Conservation (phyloP, 1,140 invertebrate genomes). For the Euwallacea similis region DNA sequence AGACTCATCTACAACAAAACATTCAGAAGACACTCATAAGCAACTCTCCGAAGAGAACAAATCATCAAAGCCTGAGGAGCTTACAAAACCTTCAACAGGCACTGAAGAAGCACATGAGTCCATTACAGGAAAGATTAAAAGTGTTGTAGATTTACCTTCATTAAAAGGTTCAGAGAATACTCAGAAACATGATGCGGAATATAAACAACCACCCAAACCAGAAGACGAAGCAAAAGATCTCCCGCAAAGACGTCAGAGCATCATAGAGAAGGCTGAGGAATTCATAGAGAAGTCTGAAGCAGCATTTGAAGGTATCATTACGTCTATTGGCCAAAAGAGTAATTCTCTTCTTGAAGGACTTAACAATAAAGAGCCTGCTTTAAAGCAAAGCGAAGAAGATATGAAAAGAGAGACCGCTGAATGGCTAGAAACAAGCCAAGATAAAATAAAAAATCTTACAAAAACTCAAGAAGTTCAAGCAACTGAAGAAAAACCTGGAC, state of each 20-base stretch:
- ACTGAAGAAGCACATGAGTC: neutral
- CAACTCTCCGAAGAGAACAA: neutral
- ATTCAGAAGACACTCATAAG: neutral
- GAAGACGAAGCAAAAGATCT: neutral
- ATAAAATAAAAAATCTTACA: neutral
- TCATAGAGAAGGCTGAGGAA: slow-evolving; percentile 12
- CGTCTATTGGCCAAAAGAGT: neutral
- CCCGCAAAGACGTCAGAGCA: neutral
- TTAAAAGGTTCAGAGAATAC: too few relatives aligned
- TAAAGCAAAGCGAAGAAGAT: neutral
- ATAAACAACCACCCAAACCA: neutral
- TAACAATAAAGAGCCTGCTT: neutral
- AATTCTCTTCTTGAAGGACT: neutral
- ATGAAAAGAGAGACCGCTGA: neutral
- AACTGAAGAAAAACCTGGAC: neutral
- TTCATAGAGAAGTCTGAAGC: slow-evolving; percentile 13
- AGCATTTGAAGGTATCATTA: slow-evolving; percentile 5
- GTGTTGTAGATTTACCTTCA: neutral
- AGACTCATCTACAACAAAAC: neutral
- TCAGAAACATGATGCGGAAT: too few relatives aligned
- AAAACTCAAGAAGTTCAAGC: neutral
- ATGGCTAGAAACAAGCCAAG: neutral
- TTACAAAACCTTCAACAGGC: neutral
- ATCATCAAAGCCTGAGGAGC: neutral
- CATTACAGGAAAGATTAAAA: neutral